These are phyloP conservation scores for Acanthisitta chloris DNA, from an alignment of 2,113 vertebrate genomes.

Conservation along the genomic window DNA sequence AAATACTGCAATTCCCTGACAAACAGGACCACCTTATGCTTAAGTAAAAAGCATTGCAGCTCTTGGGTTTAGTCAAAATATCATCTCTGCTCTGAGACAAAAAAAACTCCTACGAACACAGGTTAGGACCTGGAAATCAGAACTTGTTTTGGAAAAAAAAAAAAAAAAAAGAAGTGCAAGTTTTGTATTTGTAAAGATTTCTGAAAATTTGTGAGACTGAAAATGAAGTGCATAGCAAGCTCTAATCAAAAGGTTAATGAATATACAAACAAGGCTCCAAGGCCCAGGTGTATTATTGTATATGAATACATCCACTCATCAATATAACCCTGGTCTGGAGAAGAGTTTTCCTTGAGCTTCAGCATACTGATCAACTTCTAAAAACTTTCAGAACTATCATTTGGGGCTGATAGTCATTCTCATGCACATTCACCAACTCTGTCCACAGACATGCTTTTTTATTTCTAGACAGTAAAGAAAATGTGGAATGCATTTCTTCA, in stretches of 20 bases:
- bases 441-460: background rate
- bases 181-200: background rate
- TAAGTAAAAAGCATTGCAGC: background rate
- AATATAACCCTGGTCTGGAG: background rate
- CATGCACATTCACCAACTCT: background rate
- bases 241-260: background rate
- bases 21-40: background rate
- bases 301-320: background rate
- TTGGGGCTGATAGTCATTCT: background rate
- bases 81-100: background rate
- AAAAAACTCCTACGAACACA: background rate
- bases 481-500: background rate
- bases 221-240: background rate
- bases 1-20: background rate
- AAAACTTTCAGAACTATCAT: no score
- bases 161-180: background rate
- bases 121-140: background rate
- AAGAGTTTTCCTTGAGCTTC: background rate
- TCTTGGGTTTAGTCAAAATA: background rate
- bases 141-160: background rate
- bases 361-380: background rate
- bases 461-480: background rate
- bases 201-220: background rate
- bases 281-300: background rate
- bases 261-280: background rate